Base-by-base conservation (phyloP, 2,888 invertebrate genomes). In the Watsonalla binaria region DNA sequence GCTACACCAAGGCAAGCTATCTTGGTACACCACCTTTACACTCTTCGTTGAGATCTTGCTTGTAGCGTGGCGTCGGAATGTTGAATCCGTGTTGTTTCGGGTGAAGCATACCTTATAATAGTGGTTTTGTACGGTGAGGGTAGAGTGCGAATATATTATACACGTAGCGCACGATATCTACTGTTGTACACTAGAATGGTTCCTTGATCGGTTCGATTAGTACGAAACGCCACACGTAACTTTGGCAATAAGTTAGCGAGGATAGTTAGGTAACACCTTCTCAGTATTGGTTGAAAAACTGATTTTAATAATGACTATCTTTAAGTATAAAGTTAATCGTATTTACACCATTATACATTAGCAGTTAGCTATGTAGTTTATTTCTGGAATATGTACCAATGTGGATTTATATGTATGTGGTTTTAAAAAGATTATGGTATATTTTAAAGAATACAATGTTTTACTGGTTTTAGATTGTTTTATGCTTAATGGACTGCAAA, bases 251-350 rank as follows among this genome's bases (percentile, higher is more conserved):
- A 87, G 77, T 78, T 80, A 80, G 80, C 72, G 70, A 80, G 75
- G 75, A 79, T 82, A 85, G 75, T 73, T 83, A 84, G 76, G 75
- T 72, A 75, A 66, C 84, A 83, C 86, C 89, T 82, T 78, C 82
- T 84, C 90, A 90, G 89, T 90, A 89, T 89, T 89, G 83, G 81
- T 86, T 76, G 73, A 70, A 69, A 76, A 84, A 84, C 83, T 81
- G 82, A 86, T 85, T 76, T 80, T 74, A 37, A 5, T 5, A 42
- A 76, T 66, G 73, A 76, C 69, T 85, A 80, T 77, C 69, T 77
- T 66, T 86, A 84, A 83, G 82, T 76, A 78, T 84, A 82, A 79
- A 76, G 58, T 76, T 80, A 82, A 84, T 79, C 80, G 69, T 87
- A 85, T 86, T 83, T 85, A 86, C 86, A 86, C 84, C 71, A 82